Evolutionary conservation across 2,113 vertebrate species (phyloP).

Genomic region (Sebastes schlegelii): DNA sequence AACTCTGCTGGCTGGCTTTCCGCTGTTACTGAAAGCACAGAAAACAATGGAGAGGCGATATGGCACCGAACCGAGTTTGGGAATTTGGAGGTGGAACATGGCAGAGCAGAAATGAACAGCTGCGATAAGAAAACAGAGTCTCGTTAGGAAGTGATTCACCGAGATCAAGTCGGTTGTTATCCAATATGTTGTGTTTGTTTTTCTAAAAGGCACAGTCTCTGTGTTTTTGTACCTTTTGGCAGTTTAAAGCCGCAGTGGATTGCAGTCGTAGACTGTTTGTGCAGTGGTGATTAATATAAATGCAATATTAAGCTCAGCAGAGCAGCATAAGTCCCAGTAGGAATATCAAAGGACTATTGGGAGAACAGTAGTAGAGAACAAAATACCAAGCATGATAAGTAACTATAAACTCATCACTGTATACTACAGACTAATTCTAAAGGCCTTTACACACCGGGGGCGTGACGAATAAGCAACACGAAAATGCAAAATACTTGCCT

Average conservation of each 20-base stretch:
- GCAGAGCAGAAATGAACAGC: constrained; percentile 12
- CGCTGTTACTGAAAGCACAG: constrained; percentile 19
- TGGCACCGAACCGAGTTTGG: not conserved
- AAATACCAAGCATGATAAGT: not conserved
- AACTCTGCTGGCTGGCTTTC: constrained; percentile 33
- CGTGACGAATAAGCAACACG: too few species aligned
- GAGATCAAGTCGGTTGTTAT: not conserved
- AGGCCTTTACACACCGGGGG: too few species aligned
- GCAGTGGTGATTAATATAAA: not conserved
- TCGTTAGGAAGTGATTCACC: constrained; percentile 24
- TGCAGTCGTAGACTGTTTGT: not conserved
- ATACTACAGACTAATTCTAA: not conserved
- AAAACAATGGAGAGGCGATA: constrained; percentile 39
- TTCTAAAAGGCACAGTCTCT: constrained; percentile 1
- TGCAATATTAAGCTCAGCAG: not conserved
- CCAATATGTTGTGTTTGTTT: constrained; percentile 4
- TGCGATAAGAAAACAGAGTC: constrained; percentile 38
- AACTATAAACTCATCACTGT: not conserved
- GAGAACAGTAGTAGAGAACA: not conserved
- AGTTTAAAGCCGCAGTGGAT: not conserved
- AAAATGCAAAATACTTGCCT: too few species aligned
- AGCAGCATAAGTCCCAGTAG: not conserved
- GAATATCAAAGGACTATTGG: not conserved
- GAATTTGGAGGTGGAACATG: constrained; percentile 24
- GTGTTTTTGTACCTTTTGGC: not conserved